Evolutionary conservation across 2,113 vertebrate genomes (phyloP).

Genomic region (Panurus biarmicus): DNA sequence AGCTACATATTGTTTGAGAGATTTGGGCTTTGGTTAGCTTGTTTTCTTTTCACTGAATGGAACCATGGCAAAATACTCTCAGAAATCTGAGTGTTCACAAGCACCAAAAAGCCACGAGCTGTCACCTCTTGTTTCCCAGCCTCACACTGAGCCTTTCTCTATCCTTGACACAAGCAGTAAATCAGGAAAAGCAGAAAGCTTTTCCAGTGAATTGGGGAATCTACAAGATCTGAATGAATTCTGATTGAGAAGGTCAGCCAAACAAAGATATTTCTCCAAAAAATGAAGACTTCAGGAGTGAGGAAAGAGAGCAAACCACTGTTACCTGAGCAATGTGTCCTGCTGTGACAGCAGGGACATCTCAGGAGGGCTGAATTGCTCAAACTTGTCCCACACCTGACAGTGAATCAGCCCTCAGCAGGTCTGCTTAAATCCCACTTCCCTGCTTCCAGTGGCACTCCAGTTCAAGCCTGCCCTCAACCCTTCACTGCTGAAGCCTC

Average conservation of each 20-base stretch:
- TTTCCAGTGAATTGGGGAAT: neutral
- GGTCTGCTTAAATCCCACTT: neutral
- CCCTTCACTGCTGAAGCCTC: neutral
- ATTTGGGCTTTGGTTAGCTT: neutral
- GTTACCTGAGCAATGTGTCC: neutral
- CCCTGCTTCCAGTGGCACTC: neutral
- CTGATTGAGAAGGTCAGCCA: neutral
- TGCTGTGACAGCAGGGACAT: neutral
- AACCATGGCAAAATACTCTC: neutral
- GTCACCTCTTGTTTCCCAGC: neutral
- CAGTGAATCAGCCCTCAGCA: neutral
- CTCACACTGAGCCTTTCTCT: neutral
- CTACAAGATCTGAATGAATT: neutral
- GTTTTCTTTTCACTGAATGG: neutral
- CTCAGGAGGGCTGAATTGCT: neutral
- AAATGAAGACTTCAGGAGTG: neutral
- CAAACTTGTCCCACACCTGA: neutral
- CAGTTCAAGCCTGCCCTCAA: neutral
- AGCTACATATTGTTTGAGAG: neutral
- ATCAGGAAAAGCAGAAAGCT: neutral
- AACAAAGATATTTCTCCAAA: neutral
- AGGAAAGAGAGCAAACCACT: neutral
- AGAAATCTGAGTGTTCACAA: neutral
- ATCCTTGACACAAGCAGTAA: neutral
- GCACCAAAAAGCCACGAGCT: accelerated